These are phyloP conservation scores for Subanguina moxae DNA, from an alignment of 1,140 invertebrate genomes.

Conservation along the genomic window DNA sequence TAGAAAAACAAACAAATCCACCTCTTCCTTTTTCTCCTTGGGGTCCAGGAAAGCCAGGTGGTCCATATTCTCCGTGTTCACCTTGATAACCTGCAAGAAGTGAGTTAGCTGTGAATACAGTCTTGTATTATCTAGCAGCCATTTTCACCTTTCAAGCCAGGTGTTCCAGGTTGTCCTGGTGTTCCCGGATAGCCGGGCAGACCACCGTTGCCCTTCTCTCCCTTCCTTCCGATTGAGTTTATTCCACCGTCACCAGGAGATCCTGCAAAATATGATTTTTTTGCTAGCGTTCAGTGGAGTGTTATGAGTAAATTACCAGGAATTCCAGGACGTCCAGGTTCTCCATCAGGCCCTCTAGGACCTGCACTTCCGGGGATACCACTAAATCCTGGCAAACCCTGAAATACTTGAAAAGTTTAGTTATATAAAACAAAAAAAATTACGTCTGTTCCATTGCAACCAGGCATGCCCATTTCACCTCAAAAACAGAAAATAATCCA, in stretches of 20 bases:
- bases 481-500: background rate
- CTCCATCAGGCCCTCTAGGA: slow-evolving; percentile 20
- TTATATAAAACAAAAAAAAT: slow-evolving; percentile 37
- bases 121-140: no score
- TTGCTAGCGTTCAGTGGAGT: slow-evolving; percentile 19
- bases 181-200: slow-evolving; percentile 44
- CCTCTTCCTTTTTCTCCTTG: slow-evolving; percentile 50
- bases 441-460: slow-evolving; percentile 59
- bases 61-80: slow-evolving; percentile 51
- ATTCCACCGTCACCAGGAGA: slow-evolving; percentile 56
- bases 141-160: slow-evolving; percentile 47
- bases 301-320: slow-evolving; percentile 48
- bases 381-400: slow-evolving; percentile 15
- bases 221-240: slow-evolving; percentile 54
- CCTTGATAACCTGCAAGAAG: slow-evolving; percentile 36
- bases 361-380: background rate
- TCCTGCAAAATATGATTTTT: slow-evolving; percentile 38
- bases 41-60: slow-evolving; percentile 54
- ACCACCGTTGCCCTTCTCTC: slow-evolving; percentile 45
- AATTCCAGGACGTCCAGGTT: slow-evolving; percentile 43
- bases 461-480: slow-evolving; percentile 52
- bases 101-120: no score
- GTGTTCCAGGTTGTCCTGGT: slow-evolving; percentile 27
- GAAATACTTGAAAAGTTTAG: slow-evolving; percentile 12
- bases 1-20: no score